Evolutionary conservation across 1,140 invertebrate genomes (phyloP).

Genomic region (Drosophila seguyi): DNA sequence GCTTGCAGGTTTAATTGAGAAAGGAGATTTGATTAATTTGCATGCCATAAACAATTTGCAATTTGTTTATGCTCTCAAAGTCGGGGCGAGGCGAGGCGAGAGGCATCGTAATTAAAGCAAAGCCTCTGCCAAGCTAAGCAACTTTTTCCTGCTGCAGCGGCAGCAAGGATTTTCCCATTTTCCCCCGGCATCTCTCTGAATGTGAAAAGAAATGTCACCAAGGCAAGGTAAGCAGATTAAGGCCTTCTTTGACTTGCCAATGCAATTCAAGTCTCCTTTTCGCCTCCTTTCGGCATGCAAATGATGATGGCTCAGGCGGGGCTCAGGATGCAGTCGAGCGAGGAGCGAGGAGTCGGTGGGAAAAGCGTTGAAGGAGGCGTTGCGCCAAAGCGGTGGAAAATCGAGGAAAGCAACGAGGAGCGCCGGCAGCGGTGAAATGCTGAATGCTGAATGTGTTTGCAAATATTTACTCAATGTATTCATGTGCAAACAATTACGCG

Average conservation of each 20-base stretch:
- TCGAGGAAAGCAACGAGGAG: neutral
- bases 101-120: conserved; percentile 75
- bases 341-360: neutral
- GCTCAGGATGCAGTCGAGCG: conserved; percentile 32
- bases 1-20: conserved; percentile 69
- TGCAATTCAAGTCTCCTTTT: conserved; percentile 56
- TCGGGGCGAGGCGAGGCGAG: neutral
- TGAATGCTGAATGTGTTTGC: conserved; percentile 61
- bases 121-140: conserved; percentile 63
- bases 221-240: conserved; percentile 80
- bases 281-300: conserved; percentile 38
- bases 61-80: conserved; percentile 80
- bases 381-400: conserved; percentile 18
- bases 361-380: neutral
- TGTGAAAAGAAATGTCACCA: conserved; percentile 54
- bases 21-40: conserved; percentile 81
- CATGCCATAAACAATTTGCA: conserved; percentile 82
- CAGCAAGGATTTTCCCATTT: conserved; percentile 29
- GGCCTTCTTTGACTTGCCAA: conserved; percentile 79
- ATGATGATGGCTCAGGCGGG: conserved; percentile 45
- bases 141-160: conserved; percentile 9
- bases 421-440: neutral
- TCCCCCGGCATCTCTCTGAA: conserved; percentile 2
- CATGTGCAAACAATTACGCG: conserved; percentile 81
- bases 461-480: conserved; percentile 81